Percentiles rank a stretch among this genome's conserved stretches.
phyloP scores from a whole-genome alignment of 2,888 invertebrate species.

The Watsonalla binaria region DNA sequence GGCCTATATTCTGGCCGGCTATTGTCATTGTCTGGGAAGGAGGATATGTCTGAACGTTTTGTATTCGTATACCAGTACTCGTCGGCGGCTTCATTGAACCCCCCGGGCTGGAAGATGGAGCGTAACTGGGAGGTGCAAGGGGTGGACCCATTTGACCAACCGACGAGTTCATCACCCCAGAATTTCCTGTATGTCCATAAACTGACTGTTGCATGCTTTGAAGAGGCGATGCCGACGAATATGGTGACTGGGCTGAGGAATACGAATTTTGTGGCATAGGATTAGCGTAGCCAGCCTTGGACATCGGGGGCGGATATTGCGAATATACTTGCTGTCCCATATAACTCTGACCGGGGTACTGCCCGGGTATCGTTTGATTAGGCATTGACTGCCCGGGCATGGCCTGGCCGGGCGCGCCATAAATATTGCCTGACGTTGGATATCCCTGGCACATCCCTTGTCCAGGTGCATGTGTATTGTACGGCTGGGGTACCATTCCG shows the following conservation, averaged over 20 bases:
- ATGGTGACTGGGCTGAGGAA: conserved; percentile 45
- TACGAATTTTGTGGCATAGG: conserved; percentile 40
- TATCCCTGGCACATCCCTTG: conserved; percentile 64
- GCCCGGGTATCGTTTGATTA: conserved; percentile 48
- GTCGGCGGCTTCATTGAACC: conserved; percentile 50
- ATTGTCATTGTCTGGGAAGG: conserved; percentile 46
- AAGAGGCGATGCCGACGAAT: conserved; percentile 55
- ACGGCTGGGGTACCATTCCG: conserved; percentile 67
- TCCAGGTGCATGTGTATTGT: conserved; percentile 54
- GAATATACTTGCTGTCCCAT: conserved; percentile 46
- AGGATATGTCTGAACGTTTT: conserved; percentile 65
- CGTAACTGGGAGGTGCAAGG: conserved; percentile 41
- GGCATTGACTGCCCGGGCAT: conserved; percentile 40
- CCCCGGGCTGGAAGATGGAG: conserved; percentile 50
- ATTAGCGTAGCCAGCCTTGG: conserved; percentile 53
- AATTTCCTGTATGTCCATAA: conserved; percentile 50
- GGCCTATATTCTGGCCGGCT: conserved; percentile 26
- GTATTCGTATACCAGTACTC: conserved; percentile 52
- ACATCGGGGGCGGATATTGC: conserved; percentile 51
- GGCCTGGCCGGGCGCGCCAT: conserved; percentile 40
- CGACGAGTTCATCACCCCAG: conserved; percentile 29
- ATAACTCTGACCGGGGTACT: conserved; percentile 51
- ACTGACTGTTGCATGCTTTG: conserved; percentile 70
- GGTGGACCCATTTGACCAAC: conserved; percentile 47
- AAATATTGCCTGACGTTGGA: conserved; percentile 56